A percentile compares a stretch with the other conserved stretches of the same genome.
Conservation (phyloP, 2,113 vertebrate genomes). For the Percina caprodes region DNA sequence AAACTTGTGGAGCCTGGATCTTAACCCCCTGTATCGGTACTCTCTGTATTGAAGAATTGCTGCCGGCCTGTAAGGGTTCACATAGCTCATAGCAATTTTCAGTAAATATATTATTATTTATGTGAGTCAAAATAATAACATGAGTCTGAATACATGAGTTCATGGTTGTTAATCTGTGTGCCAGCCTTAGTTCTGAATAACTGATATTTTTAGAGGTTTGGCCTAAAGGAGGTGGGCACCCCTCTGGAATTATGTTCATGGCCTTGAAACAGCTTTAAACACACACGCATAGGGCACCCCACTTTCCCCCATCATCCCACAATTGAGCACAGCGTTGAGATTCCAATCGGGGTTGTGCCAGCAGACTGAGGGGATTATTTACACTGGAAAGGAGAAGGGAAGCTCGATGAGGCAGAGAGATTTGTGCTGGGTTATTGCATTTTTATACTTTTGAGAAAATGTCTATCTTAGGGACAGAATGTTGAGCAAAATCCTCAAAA, state of each 20-base stretch:
- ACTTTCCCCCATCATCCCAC: constrained; percentile 75
- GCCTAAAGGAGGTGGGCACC: constrained; percentile 53
- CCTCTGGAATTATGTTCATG: constrained; percentile 75
- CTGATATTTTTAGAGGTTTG: constrained; percentile 47
- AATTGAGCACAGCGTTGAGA: constrained; percentile 83
- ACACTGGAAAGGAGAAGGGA: constrained; percentile 77
- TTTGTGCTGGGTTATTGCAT: constrained; percentile 31
- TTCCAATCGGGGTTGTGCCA: constrained; percentile 82
- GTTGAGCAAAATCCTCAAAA: constrained; percentile 12
- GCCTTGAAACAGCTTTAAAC: constrained; percentile 59
- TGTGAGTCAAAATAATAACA: background rate
- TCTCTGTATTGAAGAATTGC: background rate
- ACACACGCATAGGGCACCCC: constrained; percentile 63
- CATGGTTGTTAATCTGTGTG: constrained; percentile 33
- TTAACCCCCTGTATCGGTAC: constrained; percentile 30
- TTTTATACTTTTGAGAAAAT: constrained; percentile 51
- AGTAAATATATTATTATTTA: constrained; percentile 51
- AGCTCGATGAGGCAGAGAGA: constrained; percentile 67
- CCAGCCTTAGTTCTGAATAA: constrained; percentile 20
- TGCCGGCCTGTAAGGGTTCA: constrained; percentile 18
- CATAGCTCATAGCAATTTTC: constrained; percentile 31
- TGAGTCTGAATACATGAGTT: constrained; percentile 17
- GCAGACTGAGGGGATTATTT: constrained; percentile 83
- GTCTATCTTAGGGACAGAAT: constrained; percentile 23
- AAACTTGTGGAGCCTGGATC: constrained; percentile 62